Evolutionary conservation across 2,113 vertebrate genomes (phyloP).

Genomic region (Xiphias gladius): DNA sequence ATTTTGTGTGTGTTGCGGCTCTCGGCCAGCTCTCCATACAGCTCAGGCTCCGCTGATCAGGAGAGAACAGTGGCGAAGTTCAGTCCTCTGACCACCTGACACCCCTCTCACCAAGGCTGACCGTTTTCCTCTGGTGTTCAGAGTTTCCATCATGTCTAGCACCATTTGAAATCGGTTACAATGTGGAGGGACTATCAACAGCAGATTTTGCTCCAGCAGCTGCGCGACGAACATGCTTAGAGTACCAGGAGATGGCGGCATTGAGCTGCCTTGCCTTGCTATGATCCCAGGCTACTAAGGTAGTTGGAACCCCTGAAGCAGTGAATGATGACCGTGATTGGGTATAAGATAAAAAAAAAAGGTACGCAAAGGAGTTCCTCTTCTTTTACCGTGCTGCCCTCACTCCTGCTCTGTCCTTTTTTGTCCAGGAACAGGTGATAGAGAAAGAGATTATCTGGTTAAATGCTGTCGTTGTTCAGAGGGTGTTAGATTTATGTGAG

Average conservation of each 20-base stretch:
- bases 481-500: not conserved
- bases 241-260: constrained; percentile 62
- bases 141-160: constrained; percentile 95
- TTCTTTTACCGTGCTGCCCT: not conserved
- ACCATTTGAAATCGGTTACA: constrained; percentile 99
- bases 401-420: not conserved
- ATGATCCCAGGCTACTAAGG: not conserved
- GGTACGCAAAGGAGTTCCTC: not conserved
- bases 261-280: not conserved
- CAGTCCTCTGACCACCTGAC: not conserved
- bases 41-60: not conserved
- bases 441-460: not conserved
- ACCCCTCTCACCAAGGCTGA: constrained; percentile 93
- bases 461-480: constrained; percentile 9
- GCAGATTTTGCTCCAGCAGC: not conserved
- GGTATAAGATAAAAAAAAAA: not conserved
- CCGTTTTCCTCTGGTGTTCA: constrained; percentile 99
- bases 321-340: not conserved
- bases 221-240: not conserved
- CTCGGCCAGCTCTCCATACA: not conserved
- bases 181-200: constrained; percentile 91
- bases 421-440: not conserved
- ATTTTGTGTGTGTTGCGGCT: too few relatives aligned
- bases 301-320: not conserved
- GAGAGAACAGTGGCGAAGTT: not conserved